Base-by-base conservation (phyloP, 1,140 invertebrate species). In the Pseudomyrmex sp. region DNA sequence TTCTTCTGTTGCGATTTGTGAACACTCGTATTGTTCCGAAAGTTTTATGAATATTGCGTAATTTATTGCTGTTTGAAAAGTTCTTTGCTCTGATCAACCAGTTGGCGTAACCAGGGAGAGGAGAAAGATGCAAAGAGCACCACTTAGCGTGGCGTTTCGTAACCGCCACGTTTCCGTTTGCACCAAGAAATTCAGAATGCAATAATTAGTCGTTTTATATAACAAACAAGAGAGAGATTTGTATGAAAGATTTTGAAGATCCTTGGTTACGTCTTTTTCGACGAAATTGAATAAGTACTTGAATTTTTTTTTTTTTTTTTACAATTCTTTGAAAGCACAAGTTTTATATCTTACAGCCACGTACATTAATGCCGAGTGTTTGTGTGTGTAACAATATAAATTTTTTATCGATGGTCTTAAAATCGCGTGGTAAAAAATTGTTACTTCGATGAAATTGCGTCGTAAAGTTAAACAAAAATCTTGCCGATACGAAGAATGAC, bases 391-490 rank as follows among this genome's bases (percentile, higher is more conserved):
- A 7, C 35, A 35, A 35, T 35, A 35, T 4, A 35, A 35, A 35
- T 35, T 35, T 35, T 35, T 35, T 35, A 13, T 54, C 4, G 48
- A 13, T 13, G 35, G n/a, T 50, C 26, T 8, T 13, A 5, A 54
- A 54, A 44, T 5, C 54, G 35, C n/a, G 12, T 18, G 48, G 12
- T 26, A 26, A 8, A 13, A 44, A 44, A 66, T 66, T 35, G n/a
- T 12, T 23, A 35, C 12, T 52, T 35, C 5, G 5, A 8, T 5
- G 48, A 77, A 13, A 76, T 61, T 52, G 61, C 46, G 66, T 76
- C 74, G 48, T n/a, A 26, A 44, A 20, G 1, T 54, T 66, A 77
- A 66, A 54, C 48, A 35, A 77, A 35, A 35, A 56, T 66, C 26
- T 66, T 4, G 61, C 46, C 23, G 23, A 52, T 50, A 46, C 74